These are phyloP conservation scores for Corynorhinus townsendii DNA, from an alignment of 2,113 vertebrate species.

Conservation along the genomic window DNA sequence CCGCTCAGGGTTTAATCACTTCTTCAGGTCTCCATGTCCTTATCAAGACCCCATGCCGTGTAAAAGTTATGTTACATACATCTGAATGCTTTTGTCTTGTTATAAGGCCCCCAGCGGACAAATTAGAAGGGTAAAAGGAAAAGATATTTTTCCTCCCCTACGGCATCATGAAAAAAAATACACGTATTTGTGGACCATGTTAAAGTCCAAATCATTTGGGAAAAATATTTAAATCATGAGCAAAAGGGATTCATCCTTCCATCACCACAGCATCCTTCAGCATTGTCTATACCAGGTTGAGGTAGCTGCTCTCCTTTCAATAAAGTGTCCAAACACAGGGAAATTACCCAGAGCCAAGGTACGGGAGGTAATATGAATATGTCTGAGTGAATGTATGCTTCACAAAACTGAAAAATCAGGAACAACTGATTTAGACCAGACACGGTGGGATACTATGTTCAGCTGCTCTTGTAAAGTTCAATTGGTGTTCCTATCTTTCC, in stretches of 20 bases:
- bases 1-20: not conserved
- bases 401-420: not conserved
- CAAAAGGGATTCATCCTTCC: not conserved
- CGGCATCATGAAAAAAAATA: not conserved
- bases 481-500: not conserved
- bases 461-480: not conserved
- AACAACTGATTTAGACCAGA: not conserved
- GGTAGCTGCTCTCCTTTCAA: not conserved
- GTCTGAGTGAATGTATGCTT: not conserved
- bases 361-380: not conserved
- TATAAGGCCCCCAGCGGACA: not conserved
- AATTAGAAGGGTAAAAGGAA: not conserved
- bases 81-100: not conserved
- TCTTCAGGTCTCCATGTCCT: not conserved
- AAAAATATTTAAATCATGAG: not conserved
- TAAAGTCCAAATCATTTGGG: not conserved
- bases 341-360: not conserved
- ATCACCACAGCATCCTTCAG: not conserved
- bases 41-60: not conserved
- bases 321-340: not conserved
- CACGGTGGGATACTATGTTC: not conserved
- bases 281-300: not conserved
- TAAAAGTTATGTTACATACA: not conserved
- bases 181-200: not conserved
- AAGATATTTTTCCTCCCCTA: not conserved